These are phyloP conservation scores for Poeciliopsis gracilis DNA, from an alignment of 2,797 vertebrate species.

Conservation along the genomic window DNA sequence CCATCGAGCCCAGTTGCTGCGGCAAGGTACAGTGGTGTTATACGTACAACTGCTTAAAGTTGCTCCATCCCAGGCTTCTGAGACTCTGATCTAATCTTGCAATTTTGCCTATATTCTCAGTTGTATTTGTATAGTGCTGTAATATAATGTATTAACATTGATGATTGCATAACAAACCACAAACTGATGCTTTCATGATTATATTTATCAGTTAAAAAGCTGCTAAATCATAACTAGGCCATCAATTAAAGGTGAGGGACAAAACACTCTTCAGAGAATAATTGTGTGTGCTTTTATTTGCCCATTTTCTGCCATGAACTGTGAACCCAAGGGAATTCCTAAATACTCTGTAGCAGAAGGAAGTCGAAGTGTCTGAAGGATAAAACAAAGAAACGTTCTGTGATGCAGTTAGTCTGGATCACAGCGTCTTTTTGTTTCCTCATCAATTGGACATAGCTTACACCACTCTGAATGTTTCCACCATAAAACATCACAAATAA, in stretches of 20 bases:
- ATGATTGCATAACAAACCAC: background rate
- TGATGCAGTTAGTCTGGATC: too few relatives aligned
- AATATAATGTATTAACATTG: background rate
- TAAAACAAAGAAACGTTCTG: too few relatives aligned
- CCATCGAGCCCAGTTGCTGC: conserved; percentile 89
- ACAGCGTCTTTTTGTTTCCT: too few relatives aligned
- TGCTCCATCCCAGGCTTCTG: background rate
- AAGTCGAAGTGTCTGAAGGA: background rate
- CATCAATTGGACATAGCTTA: too few relatives aligned
- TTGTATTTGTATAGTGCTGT: background rate
- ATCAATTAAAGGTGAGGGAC: background rate
- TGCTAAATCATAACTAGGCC: background rate
- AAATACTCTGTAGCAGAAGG: background rate
- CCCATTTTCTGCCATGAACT: too few relatives aligned
- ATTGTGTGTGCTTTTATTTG: background rate
- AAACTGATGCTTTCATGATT: background rate
- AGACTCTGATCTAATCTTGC: background rate
- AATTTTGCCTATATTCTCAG: background rate
- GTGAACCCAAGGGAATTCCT: background rate
- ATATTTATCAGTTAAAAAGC: background rate
- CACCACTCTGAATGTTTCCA: too few relatives aligned
- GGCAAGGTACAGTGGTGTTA: conserved; percentile 84
- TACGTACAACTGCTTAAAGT: background rate
- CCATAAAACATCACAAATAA: too few relatives aligned
- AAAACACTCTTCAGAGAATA: background rate